A percentile compares a stretch with the other conserved stretches of the same genome.
These are phyloP conservation scores for Acipenser transmontanus DNA, from an alignment of 2,797 vertebrate species.

Conservation along the genomic window DNA sequence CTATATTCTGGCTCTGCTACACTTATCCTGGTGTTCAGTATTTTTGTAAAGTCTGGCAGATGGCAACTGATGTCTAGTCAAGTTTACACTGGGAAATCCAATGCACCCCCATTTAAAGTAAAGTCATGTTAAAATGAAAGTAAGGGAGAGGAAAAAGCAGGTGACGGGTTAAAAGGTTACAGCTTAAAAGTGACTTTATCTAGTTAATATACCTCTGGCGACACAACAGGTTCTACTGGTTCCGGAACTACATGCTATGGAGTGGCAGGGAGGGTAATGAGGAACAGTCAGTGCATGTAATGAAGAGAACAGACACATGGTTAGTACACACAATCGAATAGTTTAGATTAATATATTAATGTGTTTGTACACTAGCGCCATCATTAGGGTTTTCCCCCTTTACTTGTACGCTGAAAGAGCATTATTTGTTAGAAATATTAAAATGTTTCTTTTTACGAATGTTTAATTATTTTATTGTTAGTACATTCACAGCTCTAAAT, in stretches of 20 bases:
- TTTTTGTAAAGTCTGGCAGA: too few relatives aligned
- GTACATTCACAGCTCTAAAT: not conserved
- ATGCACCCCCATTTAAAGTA: too few relatives aligned
- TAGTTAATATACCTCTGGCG: conserved; percentile 72
- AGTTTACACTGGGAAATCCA: too few relatives aligned
- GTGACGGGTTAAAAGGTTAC: conserved; percentile 24
- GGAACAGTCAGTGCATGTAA: conserved; percentile 18
- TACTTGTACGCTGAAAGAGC: too few relatives aligned
- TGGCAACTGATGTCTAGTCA: too few relatives aligned
- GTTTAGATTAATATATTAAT: too few relatives aligned
- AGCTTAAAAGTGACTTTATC: conserved; percentile 33
- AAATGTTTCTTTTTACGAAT: not conserved
- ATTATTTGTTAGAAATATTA: too few relatives aligned
- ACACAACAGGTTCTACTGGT: conserved; percentile 68
- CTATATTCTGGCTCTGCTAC: too few relatives aligned
- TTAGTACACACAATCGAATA: conserved; percentile 10
- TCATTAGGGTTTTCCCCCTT: too few relatives aligned
- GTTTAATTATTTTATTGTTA: not conserved
- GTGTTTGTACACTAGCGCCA: too few relatives aligned
- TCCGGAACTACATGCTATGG: conserved; percentile 71
- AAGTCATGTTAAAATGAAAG: not conserved
- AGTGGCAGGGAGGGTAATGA: conserved; percentile 39
- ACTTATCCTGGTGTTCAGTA: too few relatives aligned
- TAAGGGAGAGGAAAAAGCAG: not conserved
- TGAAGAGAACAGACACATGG: conserved; percentile 31